Evolutionary conservation across 2,888 invertebrate genomes (phyloP), one percentile per base, ranked within the genome.

Genomic region (Pogonocherus hispidulus): DNA sequence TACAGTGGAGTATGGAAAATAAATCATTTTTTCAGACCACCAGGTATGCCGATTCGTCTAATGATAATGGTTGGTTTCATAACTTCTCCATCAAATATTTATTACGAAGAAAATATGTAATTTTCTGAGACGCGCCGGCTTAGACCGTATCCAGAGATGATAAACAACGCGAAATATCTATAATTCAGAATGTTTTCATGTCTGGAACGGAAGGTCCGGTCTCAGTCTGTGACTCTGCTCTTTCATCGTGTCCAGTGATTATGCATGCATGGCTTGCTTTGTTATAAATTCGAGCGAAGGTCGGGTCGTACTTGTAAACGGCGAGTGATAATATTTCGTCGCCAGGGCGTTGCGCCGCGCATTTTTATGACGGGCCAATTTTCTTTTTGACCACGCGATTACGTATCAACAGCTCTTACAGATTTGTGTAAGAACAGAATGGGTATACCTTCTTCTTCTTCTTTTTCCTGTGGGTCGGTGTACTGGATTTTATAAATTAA

Each of bases 211-310:
- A 19, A 41, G 47, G 27, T 18, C 47, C 14, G 32, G 44, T 44
- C 47, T 44, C 47, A 19, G 27, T 19, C 8, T 11, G 32, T 46
- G 19, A 41, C 5, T 44, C 32, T 59, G 22, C 57, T 59, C 47
- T 47, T 59, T 47, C 32, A 47, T 47, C 59, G 47, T 59, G 19
- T 32, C 27, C 59, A n/a, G 47, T 59, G 18, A 59, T 59, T 47
- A 59, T 59, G 32, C 27, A 47, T 47, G 46, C 47, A 59, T 59
- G 46, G 59, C 6, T 47, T 59, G 59, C 32, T 59, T 59, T 47
- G 59, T 59, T 59, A 59, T 59, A 59, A 59, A 59, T 59, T 59
- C 27, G 47, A 57, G 14, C 23, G 57, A 59, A 59, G 59, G 59
- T 35, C 47, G 44, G 46, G 9, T 32, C 32, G 14, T 46, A 47